Conservation (phyloP, 2,888 invertebrate genomes). For the Resseliella maxima region DNA sequence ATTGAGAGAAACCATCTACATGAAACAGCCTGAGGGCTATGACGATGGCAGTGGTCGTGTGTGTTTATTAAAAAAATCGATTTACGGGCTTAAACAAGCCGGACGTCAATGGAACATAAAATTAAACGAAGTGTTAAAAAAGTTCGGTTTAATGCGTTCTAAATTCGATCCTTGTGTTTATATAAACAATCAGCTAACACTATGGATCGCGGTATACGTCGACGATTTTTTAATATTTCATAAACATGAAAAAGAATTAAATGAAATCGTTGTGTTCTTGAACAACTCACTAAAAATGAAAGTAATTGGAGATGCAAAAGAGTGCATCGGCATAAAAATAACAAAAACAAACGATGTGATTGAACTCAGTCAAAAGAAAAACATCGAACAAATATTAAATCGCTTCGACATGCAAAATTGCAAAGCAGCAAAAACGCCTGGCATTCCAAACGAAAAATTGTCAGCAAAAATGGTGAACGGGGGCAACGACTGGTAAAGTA, state of each 20-base stretch:
- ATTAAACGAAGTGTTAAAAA: neutral
- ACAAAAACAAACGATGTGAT: neutral
- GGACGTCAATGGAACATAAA: neutral
- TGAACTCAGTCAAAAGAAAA: neutral
- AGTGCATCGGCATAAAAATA: neutral
- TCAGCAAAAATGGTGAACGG: conserved; percentile 3
- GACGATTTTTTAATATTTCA: conserved; percentile 33
- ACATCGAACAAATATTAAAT: conserved; percentile 7
- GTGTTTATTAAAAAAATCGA: neutral
- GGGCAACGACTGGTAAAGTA: neutral
- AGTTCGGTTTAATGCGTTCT: neutral
- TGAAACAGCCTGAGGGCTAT: neutral
- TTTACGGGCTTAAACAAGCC: conserved; percentile 26
- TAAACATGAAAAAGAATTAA: neutral
- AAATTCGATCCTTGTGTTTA: conserved; percentile 13
- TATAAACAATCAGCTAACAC: neutral
- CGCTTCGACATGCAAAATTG: conserved; percentile 14
- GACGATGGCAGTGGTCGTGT: neutral
- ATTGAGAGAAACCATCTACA: neutral
- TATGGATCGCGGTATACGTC: neutral
- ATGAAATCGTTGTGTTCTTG: neutral
- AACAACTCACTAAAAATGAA: conserved; percentile 18
- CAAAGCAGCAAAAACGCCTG: neutral
- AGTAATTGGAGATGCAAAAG: neutral
- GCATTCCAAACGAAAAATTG: neutral